Base-by-base conservation (phyloP, 1,140 invertebrate genomes). In the Zaprionus tsacasi region DNA sequence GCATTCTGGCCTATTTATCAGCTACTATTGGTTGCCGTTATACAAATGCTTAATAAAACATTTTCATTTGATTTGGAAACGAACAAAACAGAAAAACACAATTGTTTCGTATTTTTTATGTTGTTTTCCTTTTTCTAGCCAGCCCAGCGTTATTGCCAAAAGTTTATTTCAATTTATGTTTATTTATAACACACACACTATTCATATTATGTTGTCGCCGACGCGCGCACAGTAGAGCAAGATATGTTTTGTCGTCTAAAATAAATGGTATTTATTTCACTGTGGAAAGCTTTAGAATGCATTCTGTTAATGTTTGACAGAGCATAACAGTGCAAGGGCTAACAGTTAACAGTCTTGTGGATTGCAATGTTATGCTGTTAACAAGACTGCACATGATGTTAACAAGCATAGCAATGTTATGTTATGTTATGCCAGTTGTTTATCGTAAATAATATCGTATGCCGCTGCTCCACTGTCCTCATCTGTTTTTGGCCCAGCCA, bases 1-100 rank as follows among this genome's bases (percentile, higher is more conserved):
- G 13, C 57, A 25, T 35, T 12, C 12, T 27, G 15, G 48, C 56
- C 58, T 10, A 33, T 54, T 59, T 56, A 40, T 70, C 59, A 35
- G 76, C 54, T 72, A 61, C 54, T 72, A 61, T 71, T 81, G 55
- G 75, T 52, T 68, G 83, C 70, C 73, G 70, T 78, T 71, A 65
- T 76, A 50, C 63, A 78, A 85, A 43, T 68, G 56, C 35, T 58
- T 55, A 80, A 81, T 88, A 89, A 81, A 78, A 71, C 65, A 27
- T 72, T 83, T 89, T 88, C 54, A 80, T 76, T 89, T 88, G 67
- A 74, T 50, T 76, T 65, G 65, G 76, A 69, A 79, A 77, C 50
- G 68, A 87, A 65, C 35, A 67, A 78, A 78, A 72, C 45, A 69
- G 63, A 79, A 70, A 74, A 66, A 25, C 45, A 48, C 60, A 70